Base-by-base conservation (phyloP, 2,888 invertebrate species). In the Schizaphis graminum region DNA sequence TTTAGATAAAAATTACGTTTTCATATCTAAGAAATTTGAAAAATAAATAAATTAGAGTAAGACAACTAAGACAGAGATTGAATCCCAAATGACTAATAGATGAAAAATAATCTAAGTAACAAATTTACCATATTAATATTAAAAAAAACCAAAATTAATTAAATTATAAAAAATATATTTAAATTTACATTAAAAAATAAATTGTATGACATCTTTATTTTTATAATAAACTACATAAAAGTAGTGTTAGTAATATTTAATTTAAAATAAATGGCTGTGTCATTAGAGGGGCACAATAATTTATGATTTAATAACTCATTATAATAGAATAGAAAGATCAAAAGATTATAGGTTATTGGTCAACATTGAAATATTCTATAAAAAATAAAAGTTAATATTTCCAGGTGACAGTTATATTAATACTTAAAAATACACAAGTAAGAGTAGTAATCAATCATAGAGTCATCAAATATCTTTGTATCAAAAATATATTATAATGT, bases 241-340 rank as follows among this genome's bases (percentile, higher is more conserved):
- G 8, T 77, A 67, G n/a, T 67, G 5, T 67, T 35, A 35, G 35
- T 77, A 35, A 77, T 35, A 77, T 35, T 21, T 35, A 77, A 41
- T 35, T 77, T 35, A 77, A 35, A 77, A 77, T 41, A 77, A 77
- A 77, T 77, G 35, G 21, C 8, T 8, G 35, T 8, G 35, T 77
- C 21, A 77, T 77, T 21, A 35, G 21, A 35, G 77, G 21, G 35
- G 8, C 35, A 77, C 21, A 35, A 77, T 35, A 35, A 77, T 77
- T 77, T 35, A 77, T 77, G 77, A 77, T 21, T 35, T 16, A 86
- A 21, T 47, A 2, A 47, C 28, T 86, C 47, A 86, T 86, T 86
- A 86, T 86, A 89, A 89, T 56, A 89, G n/a, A 89, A 89, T 89
- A 89, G 11, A 57, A 28, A 26, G 57, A 89, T 89, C 53, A 44